Percentiles rank a stretch among this genome's conserved stretches.
Evolutionary conservation across 2,797 vertebrate genomes (phyloP).

Genomic region (Sebastes matsubarae): DNA sequence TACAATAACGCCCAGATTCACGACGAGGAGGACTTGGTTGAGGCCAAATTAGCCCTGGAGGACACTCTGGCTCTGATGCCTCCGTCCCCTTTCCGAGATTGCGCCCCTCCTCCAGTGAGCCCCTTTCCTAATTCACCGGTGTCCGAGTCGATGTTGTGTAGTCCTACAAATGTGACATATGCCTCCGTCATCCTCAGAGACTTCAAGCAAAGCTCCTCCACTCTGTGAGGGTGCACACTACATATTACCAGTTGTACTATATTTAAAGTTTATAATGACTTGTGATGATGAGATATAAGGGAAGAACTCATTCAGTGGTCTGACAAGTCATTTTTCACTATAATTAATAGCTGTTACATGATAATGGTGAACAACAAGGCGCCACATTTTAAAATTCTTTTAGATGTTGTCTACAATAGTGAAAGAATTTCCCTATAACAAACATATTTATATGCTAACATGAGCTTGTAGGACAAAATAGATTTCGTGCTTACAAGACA

Average conservation of each 20-base stretch:
- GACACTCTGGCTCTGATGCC: slow-evolving; percentile 92
- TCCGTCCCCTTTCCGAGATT: slow-evolving; percentile 95
- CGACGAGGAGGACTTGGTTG: slow-evolving; percentile 81
- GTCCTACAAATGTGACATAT: slow-evolving; percentile 87
- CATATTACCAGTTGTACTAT: slow-evolving; percentile 13
- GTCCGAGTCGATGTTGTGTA: slow-evolving; percentile 94
- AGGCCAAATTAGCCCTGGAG: slow-evolving; percentile 86
- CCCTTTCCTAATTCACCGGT: slow-evolving; percentile 90
- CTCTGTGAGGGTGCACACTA: slow-evolving; percentile 83
- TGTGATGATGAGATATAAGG: slow-evolving; percentile 26
- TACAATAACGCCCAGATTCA: slow-evolving; percentile 89
- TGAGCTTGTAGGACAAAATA: slow-evolving; percentile 52
- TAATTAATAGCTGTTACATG: slow-evolving; percentile 41
- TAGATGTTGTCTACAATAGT: slow-evolving; percentile 42
- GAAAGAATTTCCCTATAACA: slow-evolving; percentile 15
- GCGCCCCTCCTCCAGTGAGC: slow-evolving; percentile 84
- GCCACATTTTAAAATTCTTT: slow-evolving; percentile 33
- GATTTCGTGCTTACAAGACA: slow-evolving; percentile 28
- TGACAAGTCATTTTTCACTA: slow-evolving; percentile 38
- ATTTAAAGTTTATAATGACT: slow-evolving; percentile 37
- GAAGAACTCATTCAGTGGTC: slow-evolving; percentile 20
- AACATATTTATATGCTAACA: slow-evolving; percentile 51
- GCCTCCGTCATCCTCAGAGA: slow-evolving; percentile 93
- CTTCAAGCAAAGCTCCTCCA: slow-evolving; percentile 96
- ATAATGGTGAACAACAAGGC: slow-evolving; percentile 29